These are phyloP conservation scores for Dascillus cervinus DNA, from an alignment of 2,888 invertebrate species.

Conservation along the genomic window DNA sequence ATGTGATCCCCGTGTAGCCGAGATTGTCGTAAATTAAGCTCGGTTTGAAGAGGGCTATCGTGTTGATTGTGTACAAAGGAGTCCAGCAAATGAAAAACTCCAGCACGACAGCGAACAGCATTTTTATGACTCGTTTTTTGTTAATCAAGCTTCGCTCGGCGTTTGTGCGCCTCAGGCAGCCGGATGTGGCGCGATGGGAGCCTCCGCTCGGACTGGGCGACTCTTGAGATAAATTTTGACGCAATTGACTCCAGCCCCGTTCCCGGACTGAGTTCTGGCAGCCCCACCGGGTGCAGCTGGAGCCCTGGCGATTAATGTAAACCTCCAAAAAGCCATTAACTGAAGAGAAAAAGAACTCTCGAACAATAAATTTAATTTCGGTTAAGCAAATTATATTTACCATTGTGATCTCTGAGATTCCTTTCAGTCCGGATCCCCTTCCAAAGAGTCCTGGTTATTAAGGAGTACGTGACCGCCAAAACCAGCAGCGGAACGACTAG, in stretches of 20 bases:
- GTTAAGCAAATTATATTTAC: conserved; percentile 8
- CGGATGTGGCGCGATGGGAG: conserved; percentile 10
- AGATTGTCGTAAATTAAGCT: conserved; percentile 43
- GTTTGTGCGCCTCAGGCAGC: conserved; percentile 38
- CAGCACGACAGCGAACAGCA: conserved; percentile 60
- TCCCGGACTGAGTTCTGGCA: conserved; percentile 27
- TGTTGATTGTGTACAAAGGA: conserved; percentile 53
- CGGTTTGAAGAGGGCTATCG: conserved; percentile 48
- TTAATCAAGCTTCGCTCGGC: conserved; percentile 44
- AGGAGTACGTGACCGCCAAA: conserved; percentile 56
- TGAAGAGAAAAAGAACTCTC: no score
- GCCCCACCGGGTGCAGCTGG: conserved; percentile 37
- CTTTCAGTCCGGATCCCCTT: conserved; percentile 39
- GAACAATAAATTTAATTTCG: background rate
- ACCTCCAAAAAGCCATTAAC: conserved; percentile 41
- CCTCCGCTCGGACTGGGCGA: conserved; percentile 14
- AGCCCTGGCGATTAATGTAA: conserved; percentile 42
- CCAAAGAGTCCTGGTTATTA: conserved; percentile 49
- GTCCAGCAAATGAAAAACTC: conserved; percentile 68
- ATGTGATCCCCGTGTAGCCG: conserved; percentile 46
- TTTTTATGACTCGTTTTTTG: conserved; percentile 50
- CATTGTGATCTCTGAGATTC: conserved; percentile 24
- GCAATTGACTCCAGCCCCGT: conserved; percentile 31
- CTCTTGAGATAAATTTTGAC: conserved; percentile 34
- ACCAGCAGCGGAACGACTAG: conserved; percentile 59